Evolutionary conservation across 2,797 vertebrate species (phyloP), one percentile per base, ranked within the genome.

Genomic region (Pristis pectinata): DNA sequence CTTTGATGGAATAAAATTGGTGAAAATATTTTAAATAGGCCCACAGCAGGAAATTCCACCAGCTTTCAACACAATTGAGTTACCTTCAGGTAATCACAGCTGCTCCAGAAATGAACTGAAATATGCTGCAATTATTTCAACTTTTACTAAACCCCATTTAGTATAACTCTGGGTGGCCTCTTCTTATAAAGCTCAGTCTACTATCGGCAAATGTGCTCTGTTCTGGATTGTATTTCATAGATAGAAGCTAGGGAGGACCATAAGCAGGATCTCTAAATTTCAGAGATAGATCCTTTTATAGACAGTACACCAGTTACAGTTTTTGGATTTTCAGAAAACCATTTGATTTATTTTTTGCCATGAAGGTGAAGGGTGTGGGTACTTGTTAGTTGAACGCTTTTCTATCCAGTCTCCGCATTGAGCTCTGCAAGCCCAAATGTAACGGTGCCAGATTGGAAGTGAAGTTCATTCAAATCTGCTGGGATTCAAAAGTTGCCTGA

Each of bases 91-190:
- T 13, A 94, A 76, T 94, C 72, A 76, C 92, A 94, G 92, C 92
- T 76, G 27, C 70, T 94, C 41, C 41, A 49, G 37, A 93, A 93
- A 24, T 72, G 9, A 93, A 37, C 67, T n/a, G 92, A 49, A 74
- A 93, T 49, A 30, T 53, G 92, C 92, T 53, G 41, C 49, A n/a
- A 94, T 76, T 70, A 93, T 93, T 93, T 94, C 44, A 56, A 49
- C 27, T 53, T 56, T 94, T 76, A 53, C 44, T 34, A 17, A 76
- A 94, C 17, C 44, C 49, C 6, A 53, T 94, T 94, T n/a, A 76
- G 49, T 92, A 74, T 30, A n/a, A n/a, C 30, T 53, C 27, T n/a
- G 92, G 67, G 37, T 74, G 41, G 92, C 67, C 67, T 34, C 70
- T 72, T 53, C 92, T 70, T 27, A 94, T 74, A 74, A 76, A 94